Percentiles rank a stretch among this genome's conserved stretches.
phyloP scores from a whole-genome alignment of 2,797 vertebrate species.

The Danio jaintianensis region DNA sequence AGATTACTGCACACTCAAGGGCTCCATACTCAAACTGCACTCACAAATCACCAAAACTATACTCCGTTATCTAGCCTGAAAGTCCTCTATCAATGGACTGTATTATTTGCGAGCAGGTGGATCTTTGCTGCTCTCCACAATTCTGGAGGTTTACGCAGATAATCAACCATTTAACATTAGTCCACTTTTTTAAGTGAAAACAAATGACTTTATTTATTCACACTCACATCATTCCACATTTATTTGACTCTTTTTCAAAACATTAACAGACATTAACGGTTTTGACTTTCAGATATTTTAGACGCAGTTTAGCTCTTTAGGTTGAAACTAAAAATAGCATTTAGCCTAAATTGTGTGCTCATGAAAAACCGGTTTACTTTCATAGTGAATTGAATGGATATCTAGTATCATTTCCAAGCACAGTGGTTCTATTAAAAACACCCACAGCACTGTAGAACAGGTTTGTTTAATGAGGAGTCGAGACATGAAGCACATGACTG shows the following conservation, averaged over 20 bases:
- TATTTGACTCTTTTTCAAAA: background rate
- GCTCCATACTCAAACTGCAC: background rate
- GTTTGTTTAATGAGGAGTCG: constrained; percentile 8
- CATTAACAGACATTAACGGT: background rate
- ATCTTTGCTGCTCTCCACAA: constrained; percentile 4
- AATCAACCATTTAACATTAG: background rate
- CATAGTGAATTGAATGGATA: background rate
- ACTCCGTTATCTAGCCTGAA: background rate
- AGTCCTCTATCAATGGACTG: background rate
- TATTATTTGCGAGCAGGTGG: constrained; percentile 6
- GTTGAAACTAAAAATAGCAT: background rate
- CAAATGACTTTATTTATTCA: background rate
- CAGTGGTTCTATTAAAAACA: background rate
- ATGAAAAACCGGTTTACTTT: background rate
- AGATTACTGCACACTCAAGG: constrained; percentile 34
- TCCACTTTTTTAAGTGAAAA: background rate
- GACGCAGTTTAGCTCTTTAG: background rate
- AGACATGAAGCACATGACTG: constrained; percentile 53
- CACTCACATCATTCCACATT: background rate
- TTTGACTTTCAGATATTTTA: background rate
- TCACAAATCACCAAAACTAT: constrained; percentile 5
- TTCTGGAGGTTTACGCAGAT: constrained; percentile 1
- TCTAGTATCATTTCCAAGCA: background rate
- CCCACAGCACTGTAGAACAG: constrained; percentile 3
- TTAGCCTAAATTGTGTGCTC: background rate